Base-by-base conservation (phyloP, 2,113 vertebrate species). In the Dascyllus trimaculatus region DNA sequence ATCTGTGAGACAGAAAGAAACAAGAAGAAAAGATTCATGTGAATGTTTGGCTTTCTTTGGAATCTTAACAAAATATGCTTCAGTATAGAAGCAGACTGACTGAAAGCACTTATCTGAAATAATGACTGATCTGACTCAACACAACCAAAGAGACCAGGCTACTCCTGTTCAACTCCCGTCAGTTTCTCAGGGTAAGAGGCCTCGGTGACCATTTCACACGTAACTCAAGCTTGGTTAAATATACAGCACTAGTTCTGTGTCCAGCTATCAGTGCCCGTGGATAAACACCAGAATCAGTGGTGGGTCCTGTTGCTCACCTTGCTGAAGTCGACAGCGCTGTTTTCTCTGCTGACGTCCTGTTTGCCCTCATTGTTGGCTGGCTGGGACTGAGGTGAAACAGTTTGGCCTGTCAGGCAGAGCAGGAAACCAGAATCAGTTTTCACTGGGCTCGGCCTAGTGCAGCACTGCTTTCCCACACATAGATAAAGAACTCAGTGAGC, bases 251-350 rank as follows among this genome's bases (percentile, higher is more conserved):
- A 53, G 76, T 76, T 57, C 35, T 35, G 81, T 43, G 64, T 76
- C 38, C 63, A 15, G 77, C 29, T 89, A 82, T 85, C 88, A 62
- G 58, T 53, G 66, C 14, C 60, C 0, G n/a, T 56, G 15, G 63
- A 81, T 51, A 85, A 93, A 93, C 89, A 93, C 32, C 18, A 3
- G 64, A 65, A 74, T 4, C 86, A 71, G 88, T 3, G 21, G 91
- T 71, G 71, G 87, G 80, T 73, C 89, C 1, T 69, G 38, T 15
- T 8, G 69, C 78, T 93, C 94, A 99, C 98, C 96, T 99, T 99
- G 92, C 98, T 99, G 53, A 99, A 99, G 92, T 99, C 98, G 65
- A 99, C 96, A 4, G 96, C 94, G 66, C 98, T 99, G 95, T 98
- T 99, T 93, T 99, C 98, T 91, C 98, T 94, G 95, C 98, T 99